These are phyloP conservation scores for Drosophila lacteicornis DNA, from an alignment of 1,140 invertebrate genomes.

Conservation along the genomic window DNA sequence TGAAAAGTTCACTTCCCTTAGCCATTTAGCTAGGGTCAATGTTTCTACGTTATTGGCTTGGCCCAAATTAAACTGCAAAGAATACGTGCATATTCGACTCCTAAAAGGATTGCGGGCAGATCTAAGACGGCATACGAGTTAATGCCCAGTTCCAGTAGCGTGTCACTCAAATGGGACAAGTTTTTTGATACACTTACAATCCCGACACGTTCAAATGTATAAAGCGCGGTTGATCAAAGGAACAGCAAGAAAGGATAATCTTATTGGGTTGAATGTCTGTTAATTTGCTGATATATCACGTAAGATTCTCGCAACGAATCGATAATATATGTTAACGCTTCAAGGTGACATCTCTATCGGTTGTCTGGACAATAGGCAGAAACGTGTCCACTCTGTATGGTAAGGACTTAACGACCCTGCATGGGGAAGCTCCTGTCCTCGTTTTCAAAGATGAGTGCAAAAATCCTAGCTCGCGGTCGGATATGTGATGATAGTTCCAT, in stretches of 20 bases:
- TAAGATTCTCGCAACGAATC: slow-evolving; percentile 62
- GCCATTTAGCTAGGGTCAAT: neutral
- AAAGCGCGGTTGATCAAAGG: slow-evolving; percentile 53
- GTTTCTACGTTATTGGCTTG: neutral
- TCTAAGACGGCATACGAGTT: slow-evolving; percentile 27
- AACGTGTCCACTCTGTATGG: slow-evolving; percentile 56
- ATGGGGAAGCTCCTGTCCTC: slow-evolving; percentile 7
- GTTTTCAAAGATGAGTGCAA: slow-evolving; percentile 7
- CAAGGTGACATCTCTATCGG: slow-evolving; percentile 77
- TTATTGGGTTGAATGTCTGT: slow-evolving; percentile 52
- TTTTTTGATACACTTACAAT: slow-evolving; percentile 21
- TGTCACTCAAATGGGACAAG: slow-evolving; percentile 51
- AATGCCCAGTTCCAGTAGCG: slow-evolving; percentile 44
- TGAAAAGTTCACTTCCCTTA: neutral
- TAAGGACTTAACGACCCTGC: slow-evolving; percentile 47
- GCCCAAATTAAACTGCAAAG: neutral
- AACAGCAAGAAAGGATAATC: slow-evolving; percentile 54
- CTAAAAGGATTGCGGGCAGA: slow-evolving; percentile 64
- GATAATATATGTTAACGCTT: slow-evolving; percentile 69
- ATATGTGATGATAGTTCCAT: slow-evolving; percentile 1
- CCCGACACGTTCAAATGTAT: slow-evolving; percentile 4
- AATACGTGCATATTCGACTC: slow-evolving; percentile 36
- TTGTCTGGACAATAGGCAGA: slow-evolving; percentile 6
- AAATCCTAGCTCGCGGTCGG: slow-evolving; percentile 47
- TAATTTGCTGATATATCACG: slow-evolving; percentile 78